Percentiles rank a stretch among this genome's conserved stretches.
Evolutionary conservation across 2,797 vertebrate genomes (phyloP).

Genomic region (Podargus strigoides): DNA sequence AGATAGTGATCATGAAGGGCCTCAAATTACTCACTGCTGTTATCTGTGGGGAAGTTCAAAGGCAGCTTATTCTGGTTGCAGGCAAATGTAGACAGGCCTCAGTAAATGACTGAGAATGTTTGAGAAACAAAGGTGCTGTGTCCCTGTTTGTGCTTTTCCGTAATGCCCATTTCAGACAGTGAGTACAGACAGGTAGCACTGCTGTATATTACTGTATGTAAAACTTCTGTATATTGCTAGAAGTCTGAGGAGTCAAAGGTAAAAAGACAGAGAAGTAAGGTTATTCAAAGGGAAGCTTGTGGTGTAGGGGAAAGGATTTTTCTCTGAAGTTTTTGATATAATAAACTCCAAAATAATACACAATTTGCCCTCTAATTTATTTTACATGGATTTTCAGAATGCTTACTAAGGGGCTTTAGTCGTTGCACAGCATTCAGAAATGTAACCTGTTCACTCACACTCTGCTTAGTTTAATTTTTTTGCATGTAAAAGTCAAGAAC

Average conservation of each 20-base stretch:
- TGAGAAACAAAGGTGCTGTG: neutral
- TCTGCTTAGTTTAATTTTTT: neutral
- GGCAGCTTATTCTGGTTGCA: neutral
- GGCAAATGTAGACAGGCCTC: neutral
- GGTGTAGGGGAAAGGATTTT: neutral
- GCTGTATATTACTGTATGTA: neutral
- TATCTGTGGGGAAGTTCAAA: neutral
- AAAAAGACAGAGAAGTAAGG: neutral
- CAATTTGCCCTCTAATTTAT: neutral
- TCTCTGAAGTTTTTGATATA: neutral
- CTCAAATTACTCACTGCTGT: neutral
- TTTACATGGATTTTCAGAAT: neutral
- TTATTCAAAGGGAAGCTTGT: neutral
- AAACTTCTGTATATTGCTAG: neutral
- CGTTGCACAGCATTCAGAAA: neutral
- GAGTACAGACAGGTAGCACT: neutral
- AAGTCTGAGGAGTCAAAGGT: neutral
- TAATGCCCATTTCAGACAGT: neutral
- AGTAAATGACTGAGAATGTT: neutral
- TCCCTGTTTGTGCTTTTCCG: neutral
- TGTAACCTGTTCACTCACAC: neutral
- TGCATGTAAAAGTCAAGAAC: neutral
- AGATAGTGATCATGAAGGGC: neutral
- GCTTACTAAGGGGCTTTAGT: neutral
- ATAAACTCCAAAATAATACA: neutral